phyloP scores from a whole-genome alignment of 2,797 vertebrate species.

The Chelonia mydas region DNA sequence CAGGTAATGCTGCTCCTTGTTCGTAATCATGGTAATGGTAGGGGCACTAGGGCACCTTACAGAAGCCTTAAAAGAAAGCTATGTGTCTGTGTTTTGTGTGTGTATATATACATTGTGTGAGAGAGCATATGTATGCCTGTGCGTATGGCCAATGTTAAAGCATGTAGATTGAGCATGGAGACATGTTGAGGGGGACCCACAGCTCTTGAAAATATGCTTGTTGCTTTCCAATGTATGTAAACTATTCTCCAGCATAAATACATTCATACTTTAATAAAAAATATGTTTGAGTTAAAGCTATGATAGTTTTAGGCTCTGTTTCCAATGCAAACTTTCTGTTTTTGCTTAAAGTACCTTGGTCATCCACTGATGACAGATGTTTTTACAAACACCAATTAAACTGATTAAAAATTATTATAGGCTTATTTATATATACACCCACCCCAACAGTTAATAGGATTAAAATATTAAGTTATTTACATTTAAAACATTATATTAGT shows the following conservation, averaged over 20 bases:
- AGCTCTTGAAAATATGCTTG: constrained; percentile 77
- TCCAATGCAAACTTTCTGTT: neutral
- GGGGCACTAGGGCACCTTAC: constrained; percentile 74
- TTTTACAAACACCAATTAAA: neutral
- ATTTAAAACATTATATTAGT: neutral
- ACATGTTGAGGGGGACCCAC: constrained; percentile 58
- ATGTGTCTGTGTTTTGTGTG: constrained; percentile 57
- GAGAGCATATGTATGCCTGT: constrained; percentile 19
- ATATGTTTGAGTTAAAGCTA: constrained; percentile 72
- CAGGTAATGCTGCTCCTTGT: constrained; percentile 65
- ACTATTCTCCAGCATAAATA: constrained; percentile 79
- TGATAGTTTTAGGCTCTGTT: constrained; percentile 60
- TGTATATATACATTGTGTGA: constrained; percentile 39
- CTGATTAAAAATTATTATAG: neutral
- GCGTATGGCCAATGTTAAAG: constrained; percentile 57
- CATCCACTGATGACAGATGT: neutral
- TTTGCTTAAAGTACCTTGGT: neutral
- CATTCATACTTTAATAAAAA: constrained; percentile 84
- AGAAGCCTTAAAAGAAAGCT: constrained; percentile 80
- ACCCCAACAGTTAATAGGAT: neutral
- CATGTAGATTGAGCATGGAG: constrained; percentile 76
- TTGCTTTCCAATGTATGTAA: constrained; percentile 82
- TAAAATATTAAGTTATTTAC: constrained; percentile 12
- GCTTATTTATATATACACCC: neutral
- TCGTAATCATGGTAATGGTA: constrained; percentile 55